Percentiles rank a stretch among this genome's conserved stretches.
Evolutionary conservation across 2,797 vertebrate genomes (phyloP).

Genomic region (Euphonia xanthogaster): DNA sequence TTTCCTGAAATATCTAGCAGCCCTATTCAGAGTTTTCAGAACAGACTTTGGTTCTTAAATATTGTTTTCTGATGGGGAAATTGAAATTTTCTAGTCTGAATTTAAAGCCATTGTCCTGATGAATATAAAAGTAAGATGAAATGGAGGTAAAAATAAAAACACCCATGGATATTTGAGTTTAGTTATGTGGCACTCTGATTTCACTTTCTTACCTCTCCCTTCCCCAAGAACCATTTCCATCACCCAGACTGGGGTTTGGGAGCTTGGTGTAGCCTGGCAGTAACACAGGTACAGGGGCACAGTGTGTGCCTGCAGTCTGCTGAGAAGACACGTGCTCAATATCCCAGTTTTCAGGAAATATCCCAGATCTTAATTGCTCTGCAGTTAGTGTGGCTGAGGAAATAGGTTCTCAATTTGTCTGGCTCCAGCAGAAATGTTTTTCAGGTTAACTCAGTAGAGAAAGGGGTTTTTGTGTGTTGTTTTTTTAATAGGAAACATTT

Average conservation of each 20-base stretch:
- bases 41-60: neutral
- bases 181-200: neutral
- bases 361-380: neutral
- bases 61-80: neutral
- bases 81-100: neutral
- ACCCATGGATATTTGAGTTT: neutral
- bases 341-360: neutral
- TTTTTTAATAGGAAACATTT: neutral
- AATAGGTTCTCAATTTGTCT: neutral
- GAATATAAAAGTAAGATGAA: neutral
- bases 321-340: neutral
- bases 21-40: neutral
- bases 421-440: neutral
- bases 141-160: neutral
- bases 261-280: neutral
- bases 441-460: neutral
- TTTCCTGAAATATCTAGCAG: neutral
- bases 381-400: neutral
- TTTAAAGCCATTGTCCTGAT: neutral
- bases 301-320: neutral
- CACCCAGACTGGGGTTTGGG: neutral
- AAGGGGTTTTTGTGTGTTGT: neutral
- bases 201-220: neutral
- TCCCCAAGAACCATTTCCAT: neutral
- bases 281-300: neutral